A percentile compares a stretch with the other conserved stretches of the same genome.
These are phyloP conservation scores for Sinella curviseta DNA, from an alignment of 1,140 invertebrate species.

Conservation along the genomic window DNA sequence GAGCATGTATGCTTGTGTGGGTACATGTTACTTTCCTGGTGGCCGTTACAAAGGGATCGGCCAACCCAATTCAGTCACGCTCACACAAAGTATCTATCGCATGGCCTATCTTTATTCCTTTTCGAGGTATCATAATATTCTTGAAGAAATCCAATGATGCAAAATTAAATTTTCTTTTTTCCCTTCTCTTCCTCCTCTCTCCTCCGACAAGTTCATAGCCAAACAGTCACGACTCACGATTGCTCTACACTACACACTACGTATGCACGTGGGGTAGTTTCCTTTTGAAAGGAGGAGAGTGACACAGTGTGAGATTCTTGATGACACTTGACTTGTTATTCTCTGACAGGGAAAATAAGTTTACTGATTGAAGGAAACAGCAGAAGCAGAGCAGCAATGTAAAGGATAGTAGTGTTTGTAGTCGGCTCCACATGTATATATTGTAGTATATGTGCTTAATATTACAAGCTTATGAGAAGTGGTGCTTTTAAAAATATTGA, in stretches of 20 bases:
- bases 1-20: neutral
- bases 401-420: no score
- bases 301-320: neutral
- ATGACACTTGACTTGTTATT: slow-evolving; percentile 12
- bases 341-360: slow-evolving; percentile 5
- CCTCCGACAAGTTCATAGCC: neutral
- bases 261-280: neutral
- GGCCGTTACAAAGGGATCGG: no score
- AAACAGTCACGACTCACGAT: neutral
- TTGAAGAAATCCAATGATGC: slow-evolving; percentile 7
- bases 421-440: no score
- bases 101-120: neutral
- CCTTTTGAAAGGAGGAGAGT: neutral
- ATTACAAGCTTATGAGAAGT: no score
- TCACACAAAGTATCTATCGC: no score
- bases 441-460: no score
- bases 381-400: neutral
- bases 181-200: neutral
- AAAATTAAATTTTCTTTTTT: slow-evolving; percentile 19
- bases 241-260: neutral
- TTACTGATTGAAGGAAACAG: neutral
- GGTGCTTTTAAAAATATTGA: neutral
- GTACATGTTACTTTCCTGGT: neutral
- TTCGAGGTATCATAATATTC: neutral
- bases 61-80: no score